phyloP scores from a whole-genome alignment of 2,113 vertebrate genomes.

The Dasyurus viverrinus region DNA sequence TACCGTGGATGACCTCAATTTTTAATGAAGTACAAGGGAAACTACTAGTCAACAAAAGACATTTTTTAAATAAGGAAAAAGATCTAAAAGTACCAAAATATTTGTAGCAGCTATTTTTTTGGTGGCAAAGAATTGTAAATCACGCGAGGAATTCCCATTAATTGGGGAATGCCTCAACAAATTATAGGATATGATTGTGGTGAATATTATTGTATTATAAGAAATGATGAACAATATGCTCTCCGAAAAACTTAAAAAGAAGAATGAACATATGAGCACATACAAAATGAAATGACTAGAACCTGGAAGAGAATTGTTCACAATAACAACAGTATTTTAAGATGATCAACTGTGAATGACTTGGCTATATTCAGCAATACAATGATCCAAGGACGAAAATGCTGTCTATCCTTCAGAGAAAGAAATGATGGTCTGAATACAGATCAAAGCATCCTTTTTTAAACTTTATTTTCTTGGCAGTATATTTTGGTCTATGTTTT shows the following conservation, averaged over 20 bases:
- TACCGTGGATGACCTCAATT: no score
- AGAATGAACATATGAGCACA: background rate
- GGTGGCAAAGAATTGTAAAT: background rate
- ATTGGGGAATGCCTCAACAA: background rate
- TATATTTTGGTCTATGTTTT: no score
- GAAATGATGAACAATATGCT: background rate
- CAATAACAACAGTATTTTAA: no score
- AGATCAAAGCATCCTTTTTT: no score
- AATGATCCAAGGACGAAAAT: background rate
- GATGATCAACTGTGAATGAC: background rate
- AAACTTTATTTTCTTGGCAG: no score
- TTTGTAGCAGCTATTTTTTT: background rate
- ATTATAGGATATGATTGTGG: background rate
- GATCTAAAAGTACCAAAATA: background rate
- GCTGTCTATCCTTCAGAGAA: no score
- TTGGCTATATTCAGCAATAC: background rate
- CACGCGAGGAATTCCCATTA: background rate
- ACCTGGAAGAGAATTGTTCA: background rate
- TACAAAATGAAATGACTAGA: background rate
- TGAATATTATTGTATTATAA: background rate
- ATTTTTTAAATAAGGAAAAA: no score
- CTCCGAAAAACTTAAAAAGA: background rate
- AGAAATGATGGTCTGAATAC: no score
- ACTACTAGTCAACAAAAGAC: no score
- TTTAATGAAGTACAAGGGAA: no score